Percentiles rank a stretch among this genome's conserved stretches.
Evolutionary conservation across 2,113 vertebrate species (phyloP).

Genomic region (Pleuronectes platessa): DNA sequence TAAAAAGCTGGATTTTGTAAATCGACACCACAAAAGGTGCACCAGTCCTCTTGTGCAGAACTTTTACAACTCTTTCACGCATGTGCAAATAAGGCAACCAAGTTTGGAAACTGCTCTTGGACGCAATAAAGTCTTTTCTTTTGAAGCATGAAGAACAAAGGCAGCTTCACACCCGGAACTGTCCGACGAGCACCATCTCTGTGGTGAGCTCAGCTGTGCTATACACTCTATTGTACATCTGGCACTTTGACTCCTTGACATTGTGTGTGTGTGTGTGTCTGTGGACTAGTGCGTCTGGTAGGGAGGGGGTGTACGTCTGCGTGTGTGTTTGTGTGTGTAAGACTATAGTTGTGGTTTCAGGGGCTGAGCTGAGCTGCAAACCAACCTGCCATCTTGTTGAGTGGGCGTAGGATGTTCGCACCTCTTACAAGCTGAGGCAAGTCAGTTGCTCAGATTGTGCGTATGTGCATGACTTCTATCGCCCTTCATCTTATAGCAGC

Average conservation of each 20-base stretch:
- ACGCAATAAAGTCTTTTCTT: conserved; percentile 56
- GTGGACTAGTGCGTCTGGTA: background rate
- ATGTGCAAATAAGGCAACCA: conserved; percentile 33
- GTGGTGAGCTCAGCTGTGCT: conserved; percentile 47
- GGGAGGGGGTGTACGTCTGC: too few species aligned
- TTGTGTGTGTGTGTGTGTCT: background rate
- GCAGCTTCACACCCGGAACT: conserved; percentile 38
- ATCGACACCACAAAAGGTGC: conserved; percentile 13
- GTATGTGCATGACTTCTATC: too few species aligned
- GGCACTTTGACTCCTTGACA: conserved; percentile 62
- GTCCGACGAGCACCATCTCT: conserved; percentile 42
- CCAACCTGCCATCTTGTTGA: too few species aligned
- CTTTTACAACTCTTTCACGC: conserved; percentile 60
- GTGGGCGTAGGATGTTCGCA: too few species aligned
- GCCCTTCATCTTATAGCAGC: too few species aligned
- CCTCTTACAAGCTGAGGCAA: too few species aligned
- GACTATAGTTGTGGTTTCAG: conserved; percentile 35
- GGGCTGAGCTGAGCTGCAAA: background rate
- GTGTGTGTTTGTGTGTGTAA: background rate
- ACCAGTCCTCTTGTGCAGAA: conserved; percentile 14
- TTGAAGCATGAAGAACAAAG: conserved; percentile 72
- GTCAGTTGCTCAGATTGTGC: too few species aligned
- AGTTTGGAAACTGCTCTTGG: conserved; percentile 43
- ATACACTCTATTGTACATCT: conserved; percentile 65
- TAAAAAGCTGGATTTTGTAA: background rate